Conservation (phyloP, 2,888 invertebrate genomes). For the Ophonus ardosiacus region DNA sequence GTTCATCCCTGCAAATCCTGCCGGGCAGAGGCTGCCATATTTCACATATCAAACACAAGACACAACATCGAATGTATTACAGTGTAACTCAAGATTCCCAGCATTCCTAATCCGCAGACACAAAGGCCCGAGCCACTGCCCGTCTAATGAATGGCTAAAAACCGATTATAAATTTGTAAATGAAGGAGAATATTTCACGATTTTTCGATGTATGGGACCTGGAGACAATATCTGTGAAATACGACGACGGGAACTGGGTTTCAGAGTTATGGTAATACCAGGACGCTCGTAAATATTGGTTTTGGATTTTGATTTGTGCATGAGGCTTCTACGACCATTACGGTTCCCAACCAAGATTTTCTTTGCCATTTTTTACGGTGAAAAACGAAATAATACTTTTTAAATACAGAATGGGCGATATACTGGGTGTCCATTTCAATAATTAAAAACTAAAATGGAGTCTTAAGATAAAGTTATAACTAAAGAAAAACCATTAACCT, state of each 20-base stretch:
- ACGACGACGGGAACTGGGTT: conserved; percentile 33
- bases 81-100: conserved; percentile 46
- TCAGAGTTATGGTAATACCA: conserved; percentile 39
- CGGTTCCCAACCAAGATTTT: not conserved
- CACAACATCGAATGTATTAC: conserved; percentile 23
- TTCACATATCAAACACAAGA: conserved; percentile 51
- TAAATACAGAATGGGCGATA: too few species aligned
- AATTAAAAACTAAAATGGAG: too few species aligned
- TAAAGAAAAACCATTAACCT: too few species aligned
- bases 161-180: conserved; percentile 58
- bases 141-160: conserved; percentile 51
- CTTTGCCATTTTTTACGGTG: not conserved
- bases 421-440: too few species aligned
- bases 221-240: conserved; percentile 35
- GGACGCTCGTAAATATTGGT: conserved; percentile 1
- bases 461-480: too few species aligned
- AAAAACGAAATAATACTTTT: not conserved
- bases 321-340: not conserved
- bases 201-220: conserved; percentile 14
- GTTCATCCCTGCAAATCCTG: conserved; percentile 50
- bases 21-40: conserved; percentile 7
- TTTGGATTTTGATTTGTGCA: conserved; percentile 10
- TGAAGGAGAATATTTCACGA: conserved; percentile 2
- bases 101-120: conserved; percentile 46
- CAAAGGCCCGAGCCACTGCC: conserved; percentile 2